Evolutionary conservation across 2,888 invertebrate genomes (phyloP), one percentile per base, ranked within the genome.

Genomic region (Lasioglossum pauxillum): DNA sequence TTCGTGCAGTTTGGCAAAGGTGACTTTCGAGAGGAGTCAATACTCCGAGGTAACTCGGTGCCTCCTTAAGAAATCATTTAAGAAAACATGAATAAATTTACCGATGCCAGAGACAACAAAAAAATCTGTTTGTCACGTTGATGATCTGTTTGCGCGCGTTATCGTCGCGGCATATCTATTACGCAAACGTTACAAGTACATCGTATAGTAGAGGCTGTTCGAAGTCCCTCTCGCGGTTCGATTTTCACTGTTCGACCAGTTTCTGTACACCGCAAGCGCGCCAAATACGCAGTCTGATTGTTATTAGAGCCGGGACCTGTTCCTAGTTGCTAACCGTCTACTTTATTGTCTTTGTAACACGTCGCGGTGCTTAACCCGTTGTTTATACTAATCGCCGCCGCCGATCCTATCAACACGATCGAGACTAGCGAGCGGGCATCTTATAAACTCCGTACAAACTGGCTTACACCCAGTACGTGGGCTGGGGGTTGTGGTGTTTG

Each of bases 401-500:
- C 3, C 10, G 53, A 53, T 57, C 10, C 12, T 23, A 57, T 57
- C n/a, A 5, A 12, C n/a, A 1, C n/a, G 57, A n/a, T 57, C 23
- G n/a, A 57, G 57, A 1, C 12, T 57, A n/a, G 57, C 57, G n/a
- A 12, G 0, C 49, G 49, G 49, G 23, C 49, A 53, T 2, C 8
- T 23, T 53, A 5, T 23, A 53, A 53, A 23, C 23, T 23, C 8
- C 49, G 23, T 53, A 82, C 91, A 94, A 94, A 89, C 94, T 95
- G 95, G 94, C 93, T 92, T 90, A 90, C 46, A 73, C 73, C 76
- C 93, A 93, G 92, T 88, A 93, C 80, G 89, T 94, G 88, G 92
- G 92, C 91, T 94, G 93, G 94, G 89, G 91, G 84, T 91, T 95
- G 92, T 93, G 93, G 94, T 93, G 92, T 84, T 84, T 91, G 78